Evolutionary conservation across 2,797 vertebrate species (phyloP).

Genomic region (Pseudomugil gertrudae): DNA sequence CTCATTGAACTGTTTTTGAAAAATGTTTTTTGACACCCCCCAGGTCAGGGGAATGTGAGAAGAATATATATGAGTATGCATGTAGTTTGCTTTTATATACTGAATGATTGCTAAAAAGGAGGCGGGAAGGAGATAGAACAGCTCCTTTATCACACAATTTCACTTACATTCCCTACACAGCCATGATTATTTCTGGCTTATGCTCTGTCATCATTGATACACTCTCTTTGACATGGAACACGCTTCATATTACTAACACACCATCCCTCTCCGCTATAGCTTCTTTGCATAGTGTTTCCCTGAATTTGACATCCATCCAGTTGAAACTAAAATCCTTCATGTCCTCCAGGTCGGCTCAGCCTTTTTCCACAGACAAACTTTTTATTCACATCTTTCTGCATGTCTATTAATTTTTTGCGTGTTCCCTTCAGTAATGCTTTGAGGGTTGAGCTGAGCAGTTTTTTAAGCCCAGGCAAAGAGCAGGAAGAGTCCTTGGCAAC

Average conservation of each 20-base stretch:
- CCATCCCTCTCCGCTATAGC: neutral
- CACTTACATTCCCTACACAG: neutral
- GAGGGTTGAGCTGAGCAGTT: constrained; percentile 39
- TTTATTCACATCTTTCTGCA: constrained; percentile 34
- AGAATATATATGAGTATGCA: neutral
- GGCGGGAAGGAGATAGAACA: neutral
- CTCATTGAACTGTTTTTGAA: constrained; percentile 10
- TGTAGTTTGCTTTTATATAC: neutral
- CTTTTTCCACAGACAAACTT: constrained; percentile 28
- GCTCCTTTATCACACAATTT: neutral
- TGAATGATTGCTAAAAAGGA: neutral
- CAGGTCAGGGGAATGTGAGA: neutral
- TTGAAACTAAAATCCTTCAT: constrained; percentile 15
- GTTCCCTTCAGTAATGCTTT: constrained; percentile 38
- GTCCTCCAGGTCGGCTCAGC: constrained; percentile 27
- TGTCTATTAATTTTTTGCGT: constrained; percentile 37
- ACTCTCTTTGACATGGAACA: neutral
- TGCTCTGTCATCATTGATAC: neutral
- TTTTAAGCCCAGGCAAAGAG: constrained; percentile 33
- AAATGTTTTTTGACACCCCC: neutral
- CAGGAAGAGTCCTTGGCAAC: constrained; percentile 46
- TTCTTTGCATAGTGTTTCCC: neutral
- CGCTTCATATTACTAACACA: constrained; percentile 1
- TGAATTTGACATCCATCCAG: constrained; percentile 13
- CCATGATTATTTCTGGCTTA: neutral